Evolutionary conservation across 2,888 invertebrate species (phyloP).

Genomic region (Elysia crispata): DNA sequence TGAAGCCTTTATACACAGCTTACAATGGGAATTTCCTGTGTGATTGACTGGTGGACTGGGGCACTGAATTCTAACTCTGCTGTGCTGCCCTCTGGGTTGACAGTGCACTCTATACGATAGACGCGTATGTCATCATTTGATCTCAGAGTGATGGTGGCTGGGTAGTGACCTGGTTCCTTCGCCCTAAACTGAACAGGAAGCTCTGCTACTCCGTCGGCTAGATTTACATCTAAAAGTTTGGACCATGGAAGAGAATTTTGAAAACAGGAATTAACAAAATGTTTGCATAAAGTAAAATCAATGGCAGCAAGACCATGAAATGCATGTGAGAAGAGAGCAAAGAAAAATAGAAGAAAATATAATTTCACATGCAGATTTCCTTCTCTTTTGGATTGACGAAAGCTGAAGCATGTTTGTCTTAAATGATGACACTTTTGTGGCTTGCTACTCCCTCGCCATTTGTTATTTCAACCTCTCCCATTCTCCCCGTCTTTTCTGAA

Average conservation of each 20-base stretch:
- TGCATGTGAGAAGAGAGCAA: background rate
- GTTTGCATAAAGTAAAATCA: background rate
- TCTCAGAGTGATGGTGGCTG: constrained; percentile 68
- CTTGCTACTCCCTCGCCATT: too few relatives aligned
- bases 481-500: too few relatives aligned
- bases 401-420: too few relatives aligned
- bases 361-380: too few relatives aligned
- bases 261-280: background rate
- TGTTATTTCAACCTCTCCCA: too few relatives aligned
- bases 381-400: too few relatives aligned
- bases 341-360: too few relatives aligned
- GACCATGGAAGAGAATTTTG: background rate
- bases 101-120: constrained; percentile 75
- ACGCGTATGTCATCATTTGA: constrained; percentile 74
- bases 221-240: constrained; percentile 48
- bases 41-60: constrained; percentile 74
- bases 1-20: constrained; percentile 49
- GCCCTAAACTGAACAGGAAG: constrained; percentile 73
- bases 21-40: constrained; percentile 76
- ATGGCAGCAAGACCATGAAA: background rate
- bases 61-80: constrained; percentile 74
- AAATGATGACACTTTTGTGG: too few relatives aligned
- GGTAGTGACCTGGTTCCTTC: constrained; percentile 73
- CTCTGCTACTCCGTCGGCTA: constrained; percentile 62
- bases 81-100: constrained; percentile 72